phyloP scores from a whole-genome alignment of 2,888 invertebrate genomes.

The Rhyacophila evoluta region DNA sequence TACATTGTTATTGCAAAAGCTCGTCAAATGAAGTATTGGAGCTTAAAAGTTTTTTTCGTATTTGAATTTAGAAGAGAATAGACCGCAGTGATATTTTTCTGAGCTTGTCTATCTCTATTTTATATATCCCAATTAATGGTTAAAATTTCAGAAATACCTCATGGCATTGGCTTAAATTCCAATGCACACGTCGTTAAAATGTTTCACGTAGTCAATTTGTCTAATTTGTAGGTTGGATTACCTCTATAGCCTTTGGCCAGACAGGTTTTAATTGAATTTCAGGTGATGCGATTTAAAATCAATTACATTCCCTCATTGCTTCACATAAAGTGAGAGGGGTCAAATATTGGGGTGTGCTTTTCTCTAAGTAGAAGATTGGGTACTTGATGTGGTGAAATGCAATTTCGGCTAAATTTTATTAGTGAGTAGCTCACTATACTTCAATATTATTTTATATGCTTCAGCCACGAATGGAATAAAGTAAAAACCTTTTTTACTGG shows the following conservation, averaged over 20 bases:
- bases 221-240: constrained; percentile 4
- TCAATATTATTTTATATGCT: too few relatives aligned
- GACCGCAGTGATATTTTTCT: too few relatives aligned
- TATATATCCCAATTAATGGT: too few relatives aligned
- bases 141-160: neutral
- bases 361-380: neutral
- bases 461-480: too few relatives aligned
- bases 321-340: neutral
- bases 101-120: too few relatives aligned
- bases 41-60: too few relatives aligned
- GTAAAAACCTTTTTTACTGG: too few relatives aligned
- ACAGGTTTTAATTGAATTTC: neutral
- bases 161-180: neutral
- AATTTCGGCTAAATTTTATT: neutral
- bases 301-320: constrained; percentile 3
- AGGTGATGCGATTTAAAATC: constrained; percentile 24
- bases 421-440: neutral
- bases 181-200: neutral
- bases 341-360: neutral
- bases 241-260: neutral
- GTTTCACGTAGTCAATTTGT: constrained; percentile 7
- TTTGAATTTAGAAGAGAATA: too few relatives aligned
- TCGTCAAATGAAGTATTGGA: too few relatives aligned
- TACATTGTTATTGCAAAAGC: too few relatives aligned
- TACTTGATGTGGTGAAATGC: neutral